phyloP scores from a whole-genome alignment of 2,888 invertebrate species.

The Schizaphis graminum region DNA sequence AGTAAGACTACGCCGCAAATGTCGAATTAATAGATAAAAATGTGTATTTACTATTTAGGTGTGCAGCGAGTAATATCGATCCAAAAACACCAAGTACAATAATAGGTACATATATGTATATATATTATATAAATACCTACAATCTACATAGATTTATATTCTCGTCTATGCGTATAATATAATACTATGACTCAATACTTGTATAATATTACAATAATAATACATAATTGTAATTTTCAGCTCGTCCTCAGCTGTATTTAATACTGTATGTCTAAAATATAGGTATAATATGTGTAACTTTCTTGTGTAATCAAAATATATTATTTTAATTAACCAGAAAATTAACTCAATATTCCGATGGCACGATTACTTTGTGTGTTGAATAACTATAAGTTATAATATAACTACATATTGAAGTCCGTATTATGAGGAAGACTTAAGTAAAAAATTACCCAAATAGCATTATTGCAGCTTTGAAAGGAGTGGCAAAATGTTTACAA shows the following conservation, averaged over 20 bases:
- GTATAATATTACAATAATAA: not conserved
- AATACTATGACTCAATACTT: not conserved
- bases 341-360: not conserved
- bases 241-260: not conserved
- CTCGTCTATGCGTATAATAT: not conserved
- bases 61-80: not conserved
- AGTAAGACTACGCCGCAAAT: not conserved
- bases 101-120: not conserved
- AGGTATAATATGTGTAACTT: not conserved
- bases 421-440: accelerated
- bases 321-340: not conserved
- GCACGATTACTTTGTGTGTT: not conserved
- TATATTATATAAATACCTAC: not conserved
- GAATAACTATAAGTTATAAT: not conserved
- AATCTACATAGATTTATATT: not conserved
- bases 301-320: not conserved
- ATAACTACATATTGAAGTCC: not conserved
- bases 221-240: not conserved
- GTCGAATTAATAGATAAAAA: not conserved
- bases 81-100: not conserved
- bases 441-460: accelerated
- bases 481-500: not conserved
- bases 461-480: not conserved
- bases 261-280: not conserved
- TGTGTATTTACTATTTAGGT: not conserved